A percentile compares a stretch with the other conserved stretches of the same genome.
Conservation (phyloP, 2,113 vertebrate genomes). For the Percopsis transmontana region DNA sequence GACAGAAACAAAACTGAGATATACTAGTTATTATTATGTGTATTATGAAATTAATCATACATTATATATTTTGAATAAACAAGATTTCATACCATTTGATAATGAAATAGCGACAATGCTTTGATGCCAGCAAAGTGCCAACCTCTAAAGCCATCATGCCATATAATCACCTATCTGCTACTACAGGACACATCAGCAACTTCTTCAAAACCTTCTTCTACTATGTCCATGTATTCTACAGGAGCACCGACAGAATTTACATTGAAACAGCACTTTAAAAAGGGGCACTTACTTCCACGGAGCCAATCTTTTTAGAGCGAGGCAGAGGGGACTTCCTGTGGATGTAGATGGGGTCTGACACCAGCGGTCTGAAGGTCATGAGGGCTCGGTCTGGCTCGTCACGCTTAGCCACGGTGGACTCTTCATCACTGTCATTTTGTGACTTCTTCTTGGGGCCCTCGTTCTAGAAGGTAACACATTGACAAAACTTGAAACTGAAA, state of each 20-base stretch:
- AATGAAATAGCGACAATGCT: background rate
- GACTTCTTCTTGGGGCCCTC: conserved; percentile 80
- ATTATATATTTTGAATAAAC: background rate
- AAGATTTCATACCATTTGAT: background rate
- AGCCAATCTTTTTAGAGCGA: conserved; percentile 84
- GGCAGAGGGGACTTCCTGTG: conserved; percentile 88
- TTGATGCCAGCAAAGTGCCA: background rate
- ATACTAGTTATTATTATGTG: too few relatives aligned
- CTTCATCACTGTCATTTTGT: conserved; percentile 83
- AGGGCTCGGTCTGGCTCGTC: conserved; percentile 85
- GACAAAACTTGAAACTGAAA: background rate
- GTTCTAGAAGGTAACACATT: conserved; percentile 63
- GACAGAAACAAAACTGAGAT: too few relatives aligned
- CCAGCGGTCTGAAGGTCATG: conserved; percentile 86
- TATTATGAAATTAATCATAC: background rate
- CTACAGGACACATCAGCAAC: background rate
- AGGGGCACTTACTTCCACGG: conserved; percentile 85
- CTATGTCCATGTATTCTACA: background rate
- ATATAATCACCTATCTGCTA: background rate
- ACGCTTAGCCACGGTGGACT: conserved; percentile 74
- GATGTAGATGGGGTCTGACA: conserved; percentile 91
- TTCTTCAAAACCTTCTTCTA: too few relatives aligned
- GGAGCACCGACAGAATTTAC: background rate
- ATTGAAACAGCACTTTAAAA: background rate
- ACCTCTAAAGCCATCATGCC: background rate